These are phyloP conservation scores for Acleris cristana DNA, from an alignment of 2,888 invertebrate genomes.

Conservation along the genomic window DNA sequence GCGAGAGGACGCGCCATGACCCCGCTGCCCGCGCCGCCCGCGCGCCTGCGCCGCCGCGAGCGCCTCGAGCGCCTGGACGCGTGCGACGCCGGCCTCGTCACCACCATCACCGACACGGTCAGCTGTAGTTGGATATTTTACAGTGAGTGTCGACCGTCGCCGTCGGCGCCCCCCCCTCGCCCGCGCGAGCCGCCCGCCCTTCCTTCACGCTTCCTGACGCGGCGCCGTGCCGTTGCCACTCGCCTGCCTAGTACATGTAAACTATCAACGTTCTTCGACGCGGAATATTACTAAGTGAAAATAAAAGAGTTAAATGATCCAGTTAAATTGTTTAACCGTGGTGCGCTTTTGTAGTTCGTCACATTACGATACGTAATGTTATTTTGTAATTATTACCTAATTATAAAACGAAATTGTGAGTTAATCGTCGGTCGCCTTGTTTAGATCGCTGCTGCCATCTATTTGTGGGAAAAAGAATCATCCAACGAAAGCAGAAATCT, in stretches of 20 bases:
- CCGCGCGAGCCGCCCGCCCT: constrained; percentile 48
- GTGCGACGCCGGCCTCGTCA: constrained; percentile 85
- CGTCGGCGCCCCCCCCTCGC: constrained; percentile 38
- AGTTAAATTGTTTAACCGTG: constrained; percentile 7
- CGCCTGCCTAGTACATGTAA: constrained; percentile 38
- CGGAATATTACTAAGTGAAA: background rate
- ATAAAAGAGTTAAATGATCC: background rate
- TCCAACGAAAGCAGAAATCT: constrained; percentile 70
- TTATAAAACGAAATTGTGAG: background rate
- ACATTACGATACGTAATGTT: constrained; percentile 3
- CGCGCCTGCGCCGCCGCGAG: constrained; percentile 59
- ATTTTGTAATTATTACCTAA: constrained; percentile 1
- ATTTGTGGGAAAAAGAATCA: constrained; percentile 65
- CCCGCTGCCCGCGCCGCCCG: constrained; percentile 74
- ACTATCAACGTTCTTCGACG: constrained; percentile 4
- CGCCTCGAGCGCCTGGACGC: constrained; percentile 56
- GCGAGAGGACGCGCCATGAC: constrained; percentile 73
- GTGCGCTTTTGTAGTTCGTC: constrained; percentile 10
- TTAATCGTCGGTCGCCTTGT: constrained; percentile 46
- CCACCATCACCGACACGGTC: constrained; percentile 86
- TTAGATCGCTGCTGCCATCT: constrained; percentile 70
- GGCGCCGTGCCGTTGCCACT: constrained; percentile 47
- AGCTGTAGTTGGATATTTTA: constrained; percentile 91
- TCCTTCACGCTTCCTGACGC: constrained; percentile 41
- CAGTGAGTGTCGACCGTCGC: constrained; percentile 81